Percentiles rank a stretch among this genome's conserved stretches.
These are phyloP conservation scores for Phataginus tetradactyla DNA, from an alignment of 2,797 vertebrate genomes.

Conservation along the genomic window DNA sequence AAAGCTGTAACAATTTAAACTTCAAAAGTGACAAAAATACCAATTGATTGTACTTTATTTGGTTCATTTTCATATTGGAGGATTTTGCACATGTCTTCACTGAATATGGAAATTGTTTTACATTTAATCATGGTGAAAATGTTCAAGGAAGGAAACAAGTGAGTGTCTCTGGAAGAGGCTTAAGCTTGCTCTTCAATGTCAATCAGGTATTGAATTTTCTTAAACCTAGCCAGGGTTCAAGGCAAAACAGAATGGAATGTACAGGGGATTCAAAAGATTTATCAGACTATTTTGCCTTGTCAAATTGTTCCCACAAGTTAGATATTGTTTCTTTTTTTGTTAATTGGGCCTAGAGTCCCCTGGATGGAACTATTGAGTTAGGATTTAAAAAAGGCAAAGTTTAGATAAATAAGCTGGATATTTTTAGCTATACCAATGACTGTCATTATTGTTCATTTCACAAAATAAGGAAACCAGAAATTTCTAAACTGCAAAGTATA, in stretches of 20 bases:
- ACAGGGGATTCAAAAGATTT: not conserved
- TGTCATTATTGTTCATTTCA: not conserved
- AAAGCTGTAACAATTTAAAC: not conserved
- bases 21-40: not conserved
- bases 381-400: not conserved
- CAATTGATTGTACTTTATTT: constrained; percentile 48
- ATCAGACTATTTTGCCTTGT: not conserved
- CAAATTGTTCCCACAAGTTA: not conserved
- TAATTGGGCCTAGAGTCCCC: not conserved
- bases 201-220: constrained; percentile 84
- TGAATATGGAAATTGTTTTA: constrained; percentile 89
- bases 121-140: constrained; percentile 86
- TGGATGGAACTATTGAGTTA: not conserved
- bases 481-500: not conserved
- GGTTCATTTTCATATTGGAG: constrained; percentile 78
- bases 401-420: not conserved
- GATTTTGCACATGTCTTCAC: constrained; percentile 88
- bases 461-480: not conserved
- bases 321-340: not conserved
- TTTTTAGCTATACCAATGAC: not conserved
- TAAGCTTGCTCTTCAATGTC: constrained; percentile 87
- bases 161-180: constrained; percentile 87
- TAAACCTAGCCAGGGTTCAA: not conserved
- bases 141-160: constrained; percentile 81
- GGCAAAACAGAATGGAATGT: not conserved